Base-by-base conservation (phyloP, 2,888 invertebrate species). In the Drosophila algonquin region DNA sequence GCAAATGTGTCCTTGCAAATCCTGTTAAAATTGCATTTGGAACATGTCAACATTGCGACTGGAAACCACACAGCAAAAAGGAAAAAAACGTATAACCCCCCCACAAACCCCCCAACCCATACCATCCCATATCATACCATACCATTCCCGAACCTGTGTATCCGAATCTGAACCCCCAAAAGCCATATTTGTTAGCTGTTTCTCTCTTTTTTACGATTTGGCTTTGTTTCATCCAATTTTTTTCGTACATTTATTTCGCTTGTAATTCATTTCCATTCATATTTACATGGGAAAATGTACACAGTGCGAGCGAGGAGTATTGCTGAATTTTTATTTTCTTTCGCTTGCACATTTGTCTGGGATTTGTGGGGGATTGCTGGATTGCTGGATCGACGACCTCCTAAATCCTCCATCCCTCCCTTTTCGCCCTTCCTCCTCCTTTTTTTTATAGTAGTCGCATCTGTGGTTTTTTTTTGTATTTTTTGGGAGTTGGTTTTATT, bases 21-120 rank as follows among this genome's bases (percentile, higher is more conserved):
- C 86, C 86, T 83, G 86, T 87, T 86, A 81, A 86, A 86, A 86
- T 86, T 86, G 86, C 86, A 86, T 86, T 86, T 87, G 86, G 76
- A 87, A 85, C 80, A 87, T 87, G 85, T 85, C 87, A 87, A 82
- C 85, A 85, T 76, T 85, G 79, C 76, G 73, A 71, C 69, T 68
- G 68, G 56, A 83, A 80, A 70, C 79, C 77, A 62, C 68, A 82
- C 75, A 65, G 61, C 51, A 54, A 46, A 53, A 56, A 46, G 14
- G 58, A 69, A 63, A 50, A 62, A 62, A 18, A 16, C 2, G 40
- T 35, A 7, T 40, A 40, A 24, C 24, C 40, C 40, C 40, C 52
- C 62, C 53, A 48, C 24, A 24, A 27, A 7, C 1, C 46, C 46
- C 35, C 50, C 18, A 18, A 1, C 18, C 0, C 32, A 27, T 27